These are phyloP conservation scores for Turnix velox DNA, from an alignment of 2,113 vertebrate genomes.

Conservation along the genomic window DNA sequence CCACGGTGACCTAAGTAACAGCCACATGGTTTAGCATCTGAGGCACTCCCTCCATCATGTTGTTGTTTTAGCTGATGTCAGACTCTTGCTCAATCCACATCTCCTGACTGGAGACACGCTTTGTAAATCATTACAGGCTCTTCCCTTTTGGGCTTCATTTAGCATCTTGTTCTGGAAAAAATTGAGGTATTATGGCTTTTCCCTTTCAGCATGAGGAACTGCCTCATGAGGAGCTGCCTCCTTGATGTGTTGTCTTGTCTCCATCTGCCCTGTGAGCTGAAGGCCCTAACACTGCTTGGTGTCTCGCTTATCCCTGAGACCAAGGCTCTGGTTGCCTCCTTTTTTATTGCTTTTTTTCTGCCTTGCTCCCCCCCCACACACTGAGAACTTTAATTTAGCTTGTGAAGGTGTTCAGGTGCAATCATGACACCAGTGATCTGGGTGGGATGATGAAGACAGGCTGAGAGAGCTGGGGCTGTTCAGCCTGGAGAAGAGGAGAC, in stretches of 20 bases:
- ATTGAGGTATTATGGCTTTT: background rate
- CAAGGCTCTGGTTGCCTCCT: background rate
- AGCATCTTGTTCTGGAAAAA: background rate
- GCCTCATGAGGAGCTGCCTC: background rate
- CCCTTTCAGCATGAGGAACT: background rate
- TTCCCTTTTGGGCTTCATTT: background rate
- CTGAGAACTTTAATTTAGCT: background rate
- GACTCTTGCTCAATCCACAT: constrained; percentile 31
- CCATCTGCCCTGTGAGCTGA: background rate
- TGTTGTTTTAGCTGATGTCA: constrained; percentile 27
- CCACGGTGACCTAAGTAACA: background rate
- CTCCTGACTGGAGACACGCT: constrained; percentile 15
- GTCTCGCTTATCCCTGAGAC: background rate
- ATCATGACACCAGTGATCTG: too few species aligned
- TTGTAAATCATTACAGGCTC: background rate
- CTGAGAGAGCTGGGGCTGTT: too few species aligned
- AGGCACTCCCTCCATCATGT: background rate
- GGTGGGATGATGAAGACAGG: too few species aligned
- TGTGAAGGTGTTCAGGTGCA: background rate
- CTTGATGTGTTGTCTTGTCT: rapidly evolving
- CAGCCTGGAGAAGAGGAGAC: too few species aligned
- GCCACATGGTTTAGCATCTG: background rate
- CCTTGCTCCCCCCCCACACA: background rate
- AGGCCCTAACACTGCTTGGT: background rate
- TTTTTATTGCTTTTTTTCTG: background rate